phyloP scores from a whole-genome alignment of 2,113 vertebrate species.

The Zingel zingel region DNA sequence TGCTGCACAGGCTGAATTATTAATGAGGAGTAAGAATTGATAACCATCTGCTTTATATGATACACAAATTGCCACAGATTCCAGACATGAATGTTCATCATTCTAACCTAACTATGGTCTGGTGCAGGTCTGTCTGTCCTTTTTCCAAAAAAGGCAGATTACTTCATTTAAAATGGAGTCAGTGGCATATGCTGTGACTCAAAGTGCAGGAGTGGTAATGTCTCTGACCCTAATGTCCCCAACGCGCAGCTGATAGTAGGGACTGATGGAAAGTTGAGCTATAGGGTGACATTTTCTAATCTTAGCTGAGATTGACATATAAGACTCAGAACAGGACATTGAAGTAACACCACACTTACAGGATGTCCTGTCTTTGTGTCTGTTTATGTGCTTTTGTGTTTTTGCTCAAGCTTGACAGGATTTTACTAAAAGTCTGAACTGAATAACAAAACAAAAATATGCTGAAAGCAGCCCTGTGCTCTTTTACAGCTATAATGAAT shows the following conservation, averaged over 20 bases:
- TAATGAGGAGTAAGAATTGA: slow-evolving; percentile 63
- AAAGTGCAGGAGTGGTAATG: slow-evolving; percentile 16
- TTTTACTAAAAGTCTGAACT: not conserved
- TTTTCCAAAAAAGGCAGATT: not conserved
- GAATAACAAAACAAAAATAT: not conserved
- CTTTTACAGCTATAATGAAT: not conserved
- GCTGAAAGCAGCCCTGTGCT: not conserved
- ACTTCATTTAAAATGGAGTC: not conserved
- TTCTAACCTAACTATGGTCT: not conserved
- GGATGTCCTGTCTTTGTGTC: slow-evolving; percentile 18
- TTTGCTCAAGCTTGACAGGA: not conserved
- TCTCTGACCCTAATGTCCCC: slow-evolving; percentile 50
- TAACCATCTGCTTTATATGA: slow-evolving; percentile 62
- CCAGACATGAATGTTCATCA: not conserved
- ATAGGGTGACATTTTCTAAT: slow-evolving; percentile 42
- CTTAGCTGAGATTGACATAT: slow-evolving; percentile 6
- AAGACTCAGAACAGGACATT: slow-evolving; percentile 6
- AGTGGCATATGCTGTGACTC: not conserved
- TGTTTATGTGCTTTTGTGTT: slow-evolving; percentile 16
- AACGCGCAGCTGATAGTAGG: slow-evolving; percentile 3
- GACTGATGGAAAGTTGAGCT: slow-evolving; percentile 52
- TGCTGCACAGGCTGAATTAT: slow-evolving; percentile 66
- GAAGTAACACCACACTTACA: slow-evolving; percentile 1
- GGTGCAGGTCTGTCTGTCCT: not conserved
- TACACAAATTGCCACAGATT: slow-evolving; percentile 37